Evolutionary conservation across 2,113 vertebrate genomes (phyloP).

Genomic region (Urocynchramus pylzowi): DNA sequence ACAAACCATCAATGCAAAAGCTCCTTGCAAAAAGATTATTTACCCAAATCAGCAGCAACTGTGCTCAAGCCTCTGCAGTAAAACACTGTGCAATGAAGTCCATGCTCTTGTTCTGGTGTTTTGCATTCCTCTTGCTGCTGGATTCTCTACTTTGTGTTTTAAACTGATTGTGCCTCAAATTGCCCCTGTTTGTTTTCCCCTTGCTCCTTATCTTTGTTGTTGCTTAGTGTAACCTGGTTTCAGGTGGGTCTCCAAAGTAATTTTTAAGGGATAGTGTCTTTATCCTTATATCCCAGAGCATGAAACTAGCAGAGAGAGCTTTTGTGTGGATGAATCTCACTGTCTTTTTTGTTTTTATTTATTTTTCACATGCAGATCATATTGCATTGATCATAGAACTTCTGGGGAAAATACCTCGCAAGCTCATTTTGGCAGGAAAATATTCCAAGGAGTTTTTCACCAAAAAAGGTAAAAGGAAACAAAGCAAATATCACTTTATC

Average conservation of each 20-base stretch:
- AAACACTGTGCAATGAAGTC: accelerated
- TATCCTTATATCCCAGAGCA: background rate
- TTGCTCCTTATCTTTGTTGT: background rate
- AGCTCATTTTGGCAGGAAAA: conserved; percentile 92
- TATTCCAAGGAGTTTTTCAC: conserved; percentile 99
- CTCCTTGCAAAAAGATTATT: background rate
- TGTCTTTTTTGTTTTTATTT: background rate
- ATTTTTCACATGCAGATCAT: conserved; percentile 81
- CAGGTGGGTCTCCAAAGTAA: background rate
- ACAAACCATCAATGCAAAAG: background rate
- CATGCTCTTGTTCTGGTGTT: background rate
- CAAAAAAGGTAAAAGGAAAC: conserved; percentile 90
- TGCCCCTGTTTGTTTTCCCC: background rate
- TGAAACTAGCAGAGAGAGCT: background rate
- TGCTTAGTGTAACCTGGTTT: background rate
- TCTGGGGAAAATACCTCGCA: conserved; percentile 94
- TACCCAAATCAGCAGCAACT: background rate
- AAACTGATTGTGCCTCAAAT: background rate
- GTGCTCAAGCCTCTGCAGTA: background rate
- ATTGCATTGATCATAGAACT: conserved; percentile 98
- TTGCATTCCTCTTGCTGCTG: background rate
- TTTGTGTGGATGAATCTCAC: conserved; percentile 49
- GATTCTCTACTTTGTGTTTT: background rate
- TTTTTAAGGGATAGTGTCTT: background rate
- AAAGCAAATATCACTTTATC: background rate